phyloP scores from a whole-genome alignment of 2,797 vertebrate species.

The Anguilla pacifica region DNA sequence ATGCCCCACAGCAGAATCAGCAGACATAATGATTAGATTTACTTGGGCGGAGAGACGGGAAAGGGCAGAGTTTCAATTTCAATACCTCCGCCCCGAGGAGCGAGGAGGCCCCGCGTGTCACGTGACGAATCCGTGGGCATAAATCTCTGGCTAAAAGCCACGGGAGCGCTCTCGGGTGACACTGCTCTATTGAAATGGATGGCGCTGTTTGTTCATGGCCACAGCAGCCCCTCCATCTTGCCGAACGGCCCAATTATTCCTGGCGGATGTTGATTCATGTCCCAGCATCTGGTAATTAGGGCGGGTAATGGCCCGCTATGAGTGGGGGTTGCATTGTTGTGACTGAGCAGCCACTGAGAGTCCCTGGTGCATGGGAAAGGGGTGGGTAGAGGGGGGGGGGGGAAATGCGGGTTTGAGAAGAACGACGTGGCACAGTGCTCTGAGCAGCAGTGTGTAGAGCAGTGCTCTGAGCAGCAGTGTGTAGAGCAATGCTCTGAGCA shows the following conservation, averaged over 20 bases:
- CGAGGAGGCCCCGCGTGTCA: not conserved
- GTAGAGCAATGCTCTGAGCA: not conserved
- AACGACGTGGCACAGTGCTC: not conserved
- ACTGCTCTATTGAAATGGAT: slow-evolving; percentile 66
- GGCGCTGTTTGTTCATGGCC: slow-evolving; percentile 60
- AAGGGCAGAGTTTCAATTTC: slow-evolving; percentile 16
- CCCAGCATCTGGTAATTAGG: slow-evolving; percentile 65
- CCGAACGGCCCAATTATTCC: slow-evolving; percentile 56
- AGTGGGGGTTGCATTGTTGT: slow-evolving; percentile 10
- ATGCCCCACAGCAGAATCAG: slow-evolving; percentile 1
- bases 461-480: not conserved
- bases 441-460: not conserved
- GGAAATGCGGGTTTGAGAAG: not conserved
- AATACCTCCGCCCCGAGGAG: not conserved
- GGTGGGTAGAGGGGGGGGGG: not conserved
- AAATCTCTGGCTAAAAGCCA: slow-evolving; percentile 18
- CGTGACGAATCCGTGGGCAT: not conserved
- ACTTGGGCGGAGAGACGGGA: not conserved
- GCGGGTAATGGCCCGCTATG: slow-evolving; percentile 53
- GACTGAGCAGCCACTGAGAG: slow-evolving; percentile 17
- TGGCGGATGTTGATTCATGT: slow-evolving; percentile 64
- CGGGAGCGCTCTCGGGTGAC: slow-evolving; percentile 13
- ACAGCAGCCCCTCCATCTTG: slow-evolving; percentile 47
- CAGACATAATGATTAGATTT: slow-evolving; percentile 14
- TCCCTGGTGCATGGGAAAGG: not conserved